phyloP scores from a whole-genome alignment of 1,140 invertebrate species.

The Drosophila repleta region DNA sequence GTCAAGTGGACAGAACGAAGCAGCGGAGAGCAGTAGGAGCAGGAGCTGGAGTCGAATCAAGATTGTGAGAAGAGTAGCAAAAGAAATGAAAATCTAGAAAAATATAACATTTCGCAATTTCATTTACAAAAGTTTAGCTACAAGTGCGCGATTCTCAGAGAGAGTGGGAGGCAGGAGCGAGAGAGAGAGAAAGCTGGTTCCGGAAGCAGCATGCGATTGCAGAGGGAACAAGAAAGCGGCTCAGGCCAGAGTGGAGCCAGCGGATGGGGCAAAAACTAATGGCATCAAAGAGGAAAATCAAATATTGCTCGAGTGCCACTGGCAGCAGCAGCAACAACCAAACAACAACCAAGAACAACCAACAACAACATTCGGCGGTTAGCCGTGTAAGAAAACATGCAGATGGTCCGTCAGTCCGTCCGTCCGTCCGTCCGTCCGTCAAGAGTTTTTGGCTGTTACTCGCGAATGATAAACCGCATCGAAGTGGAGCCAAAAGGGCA shows the following conservation, averaged over 20 bases:
- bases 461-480: slow-evolving; percentile 74
- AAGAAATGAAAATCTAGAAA: slow-evolving; percentile 8
- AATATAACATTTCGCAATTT: slow-evolving; percentile 72
- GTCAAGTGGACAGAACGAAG: slow-evolving; percentile 59
- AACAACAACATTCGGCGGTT: slow-evolving; percentile 44
- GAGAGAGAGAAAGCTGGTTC: slow-evolving; percentile 10
- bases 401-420: slow-evolving; percentile 71
- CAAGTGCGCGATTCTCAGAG: slow-evolving; percentile 59
- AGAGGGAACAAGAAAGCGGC: slow-evolving; percentile 2
- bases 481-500: slow-evolving; percentile 27
- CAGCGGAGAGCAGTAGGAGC: background rate
- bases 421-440: slow-evolving; percentile 66
- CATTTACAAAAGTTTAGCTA: slow-evolving; percentile 81
- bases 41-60: slow-evolving; percentile 11
- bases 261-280: slow-evolving; percentile 64
- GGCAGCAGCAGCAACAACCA: slow-evolving; percentile 52
- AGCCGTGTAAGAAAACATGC: slow-evolving; percentile 77
- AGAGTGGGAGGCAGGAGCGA: no score
- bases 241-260: slow-evolving; percentile 1
- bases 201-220: slow-evolving; percentile 8
- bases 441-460: slow-evolving; percentile 67
- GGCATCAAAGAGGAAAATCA: slow-evolving; percentile 80
- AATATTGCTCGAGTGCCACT: slow-evolving; percentile 79
- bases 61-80: slow-evolving; percentile 9
- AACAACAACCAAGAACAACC: slow-evolving; percentile 35